Percentiles rank a stretch among this genome's conserved stretches.
Evolutionary conservation across 2,797 vertebrate species (phyloP).

Genomic region (Sylvia borin): DNA sequence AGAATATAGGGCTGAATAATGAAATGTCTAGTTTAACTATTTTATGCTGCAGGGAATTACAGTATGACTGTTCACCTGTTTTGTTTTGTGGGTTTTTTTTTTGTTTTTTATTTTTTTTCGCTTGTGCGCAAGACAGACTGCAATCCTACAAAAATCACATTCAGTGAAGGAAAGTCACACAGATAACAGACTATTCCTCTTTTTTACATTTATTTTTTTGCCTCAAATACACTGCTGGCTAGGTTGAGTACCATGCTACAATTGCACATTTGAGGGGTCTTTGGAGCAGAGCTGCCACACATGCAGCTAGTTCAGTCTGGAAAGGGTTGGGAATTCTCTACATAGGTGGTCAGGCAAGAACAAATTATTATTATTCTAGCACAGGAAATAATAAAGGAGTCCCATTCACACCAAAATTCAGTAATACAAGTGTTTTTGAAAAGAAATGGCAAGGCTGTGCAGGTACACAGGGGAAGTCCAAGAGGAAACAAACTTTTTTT

Average conservation of each 20-base stretch:
- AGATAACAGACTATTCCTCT: not conserved
- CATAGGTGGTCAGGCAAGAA: accelerated
- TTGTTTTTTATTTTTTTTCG: not conserved
- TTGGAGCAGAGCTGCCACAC: not conserved
- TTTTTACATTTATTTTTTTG: not conserved
- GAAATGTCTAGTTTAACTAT: not conserved
- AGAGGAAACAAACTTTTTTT: not conserved
- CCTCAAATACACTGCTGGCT: not conserved
- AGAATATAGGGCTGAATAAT: not conserved
- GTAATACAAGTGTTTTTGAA: accelerated
- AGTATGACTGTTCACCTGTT: not conserved
- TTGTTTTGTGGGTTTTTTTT: no score
- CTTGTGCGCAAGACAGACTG: not conserved
- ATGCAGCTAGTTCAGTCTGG: no score
- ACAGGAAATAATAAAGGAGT: not conserved
- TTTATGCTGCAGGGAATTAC: not conserved
- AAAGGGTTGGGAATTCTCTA: not conserved
- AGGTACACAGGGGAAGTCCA: not conserved
- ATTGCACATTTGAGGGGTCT: not conserved
- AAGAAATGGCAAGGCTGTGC: accelerated
- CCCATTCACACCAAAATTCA: not conserved
- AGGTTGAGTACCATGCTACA: not conserved
- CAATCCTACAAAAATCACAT: not conserved
- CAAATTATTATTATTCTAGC: not conserved
- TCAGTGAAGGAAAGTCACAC: not conserved